These are phyloP conservation scores for Onychomys leucogaster DNA, from an alignment of 2,797 vertebrate species.

Conservation along the genomic window DNA sequence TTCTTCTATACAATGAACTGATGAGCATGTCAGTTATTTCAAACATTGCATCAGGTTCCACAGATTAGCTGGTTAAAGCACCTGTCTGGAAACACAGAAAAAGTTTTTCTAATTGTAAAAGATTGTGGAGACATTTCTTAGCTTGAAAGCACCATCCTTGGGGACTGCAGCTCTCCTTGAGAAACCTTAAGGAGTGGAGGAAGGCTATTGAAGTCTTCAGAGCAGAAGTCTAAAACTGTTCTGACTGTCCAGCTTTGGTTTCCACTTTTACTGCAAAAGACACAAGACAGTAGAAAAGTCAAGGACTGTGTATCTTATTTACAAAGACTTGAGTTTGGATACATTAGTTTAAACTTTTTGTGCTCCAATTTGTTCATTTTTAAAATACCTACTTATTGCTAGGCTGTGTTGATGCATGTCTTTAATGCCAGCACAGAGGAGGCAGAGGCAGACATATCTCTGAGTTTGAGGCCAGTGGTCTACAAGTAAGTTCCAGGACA, in stretches of 20 bases:
- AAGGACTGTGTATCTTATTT: neutral
- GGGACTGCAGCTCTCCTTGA: neutral
- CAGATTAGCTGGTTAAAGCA: too few relatives aligned
- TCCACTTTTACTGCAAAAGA: neutral
- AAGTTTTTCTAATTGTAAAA: slow-evolving; percentile 25
- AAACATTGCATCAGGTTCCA: neutral
- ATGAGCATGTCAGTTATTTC: neutral
- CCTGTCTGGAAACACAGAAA: neutral
- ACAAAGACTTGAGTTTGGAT: neutral
- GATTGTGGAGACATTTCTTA: neutral
- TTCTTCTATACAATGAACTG: slow-evolving; percentile 27
- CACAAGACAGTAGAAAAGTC: neutral
- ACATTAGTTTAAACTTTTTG: neutral
- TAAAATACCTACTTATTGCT: neutral
- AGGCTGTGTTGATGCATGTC: neutral
- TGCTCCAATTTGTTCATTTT: neutral
- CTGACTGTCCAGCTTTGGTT: neutral
- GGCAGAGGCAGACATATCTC: neutral
- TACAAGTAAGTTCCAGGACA: neutral
- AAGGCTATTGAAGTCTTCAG: neutral
- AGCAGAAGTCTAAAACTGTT: neutral
- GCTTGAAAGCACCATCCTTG: neutral
- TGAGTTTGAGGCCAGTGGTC: neutral
- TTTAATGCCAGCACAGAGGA: neutral
- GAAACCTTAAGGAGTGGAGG: neutral